A percentile compares a stretch with the other conserved stretches of the same genome.
phyloP scores from a whole-genome alignment of 1,140 invertebrate species.

The Pogonus chalceus region DNA sequence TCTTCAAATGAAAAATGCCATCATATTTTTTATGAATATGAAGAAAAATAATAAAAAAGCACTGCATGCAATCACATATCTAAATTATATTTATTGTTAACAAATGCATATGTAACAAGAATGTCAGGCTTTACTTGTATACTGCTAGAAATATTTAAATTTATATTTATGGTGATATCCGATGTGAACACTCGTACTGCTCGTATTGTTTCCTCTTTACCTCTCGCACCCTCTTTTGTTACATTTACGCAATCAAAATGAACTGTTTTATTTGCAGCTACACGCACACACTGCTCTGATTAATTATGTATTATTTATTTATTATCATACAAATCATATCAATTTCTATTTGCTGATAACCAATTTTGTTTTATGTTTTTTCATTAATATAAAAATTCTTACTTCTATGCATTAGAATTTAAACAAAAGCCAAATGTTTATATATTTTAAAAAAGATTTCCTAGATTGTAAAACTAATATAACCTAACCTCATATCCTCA shows the following conservation, averaged over 20 bases:
- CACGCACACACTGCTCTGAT: neutral
- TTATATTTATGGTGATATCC: neutral
- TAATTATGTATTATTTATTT: slow-evolving; percentile 5
- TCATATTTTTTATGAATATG: neutral
- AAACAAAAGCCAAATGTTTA: too few relatives aligned
- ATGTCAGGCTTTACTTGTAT: neutral
- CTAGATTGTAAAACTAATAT: too few relatives aligned
- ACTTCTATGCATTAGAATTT: too few relatives aligned
- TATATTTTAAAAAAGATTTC: too few relatives aligned
- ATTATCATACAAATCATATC: neutral
- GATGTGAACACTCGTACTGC: neutral
- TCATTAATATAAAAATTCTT: too few relatives aligned
- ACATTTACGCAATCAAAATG: slow-evolving; percentile 2
- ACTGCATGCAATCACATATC: neutral
- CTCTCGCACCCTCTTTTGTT: neutral
- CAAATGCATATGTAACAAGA: neutral
- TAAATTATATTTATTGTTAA: slow-evolving; percentile 1
- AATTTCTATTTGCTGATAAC: too few relatives aligned
- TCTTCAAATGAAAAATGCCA: neutral
- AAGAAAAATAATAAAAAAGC: neutral
- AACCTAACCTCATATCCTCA: too few relatives aligned
- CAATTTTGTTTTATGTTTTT: too few relatives aligned
- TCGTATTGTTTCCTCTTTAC: neutral
- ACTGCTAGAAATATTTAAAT: neutral
- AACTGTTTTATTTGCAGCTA: slow-evolving; percentile 6